phyloP scores from a whole-genome alignment of 2,797 vertebrate species.

The Rhabdomys pumilio region DNA sequence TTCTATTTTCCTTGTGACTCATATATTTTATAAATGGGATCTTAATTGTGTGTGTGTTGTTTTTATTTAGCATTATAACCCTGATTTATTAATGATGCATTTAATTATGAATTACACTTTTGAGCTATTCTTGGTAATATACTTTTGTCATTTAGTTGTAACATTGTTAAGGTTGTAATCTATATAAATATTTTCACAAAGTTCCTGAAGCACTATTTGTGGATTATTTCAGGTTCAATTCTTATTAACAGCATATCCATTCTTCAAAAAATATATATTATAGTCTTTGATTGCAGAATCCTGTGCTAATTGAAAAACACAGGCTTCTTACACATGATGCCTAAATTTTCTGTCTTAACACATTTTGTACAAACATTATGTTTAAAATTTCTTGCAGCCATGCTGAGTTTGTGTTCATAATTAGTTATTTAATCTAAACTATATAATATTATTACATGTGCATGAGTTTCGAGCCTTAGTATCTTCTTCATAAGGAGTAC shows the following conservation, averaged over 20 bases:
- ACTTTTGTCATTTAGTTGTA: not conserved
- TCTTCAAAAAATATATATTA: not conserved
- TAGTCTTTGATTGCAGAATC: not conserved
- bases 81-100: not conserved
- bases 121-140: not conserved
- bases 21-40: not conserved
- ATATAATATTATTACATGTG: not conserved
- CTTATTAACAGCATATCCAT: not conserved
- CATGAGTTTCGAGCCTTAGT: not conserved
- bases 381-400: not conserved
- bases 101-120: not conserved
- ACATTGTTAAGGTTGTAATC: not conserved
- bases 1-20: not conserved
- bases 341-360: not conserved
- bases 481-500: not conserved
- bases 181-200: not conserved
- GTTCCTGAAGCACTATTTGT: not conserved
- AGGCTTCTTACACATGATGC: not conserved
- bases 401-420: not conserved
- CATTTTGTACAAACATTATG: not conserved
- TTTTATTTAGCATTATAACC: conserved; percentile 32
- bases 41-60: not conserved
- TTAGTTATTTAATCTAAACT: not conserved
- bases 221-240: not conserved
- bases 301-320: not conserved